Evolutionary conservation across 2,888 invertebrate species (phyloP).

Genomic region (Eugnorisma glareosa): DNA sequence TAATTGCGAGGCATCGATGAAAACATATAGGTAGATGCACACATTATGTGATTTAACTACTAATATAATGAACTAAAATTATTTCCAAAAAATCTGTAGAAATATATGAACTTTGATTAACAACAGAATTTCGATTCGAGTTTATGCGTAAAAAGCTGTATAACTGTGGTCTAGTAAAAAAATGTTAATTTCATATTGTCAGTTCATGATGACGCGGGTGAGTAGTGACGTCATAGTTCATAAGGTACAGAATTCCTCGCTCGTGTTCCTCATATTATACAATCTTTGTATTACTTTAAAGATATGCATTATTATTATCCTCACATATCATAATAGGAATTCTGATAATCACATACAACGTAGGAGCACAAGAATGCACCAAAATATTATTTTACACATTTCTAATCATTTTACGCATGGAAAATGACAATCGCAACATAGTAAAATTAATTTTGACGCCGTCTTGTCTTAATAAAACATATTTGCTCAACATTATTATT

Average conservation of each 20-base stretch:
- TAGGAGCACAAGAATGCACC: constrained; percentile 36
- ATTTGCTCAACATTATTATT: constrained; percentile 37
- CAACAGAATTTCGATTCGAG: constrained; percentile 66
- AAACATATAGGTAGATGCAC: constrained; percentile 76
- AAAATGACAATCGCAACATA: constrained; percentile 39
- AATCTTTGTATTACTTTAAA: constrained; percentile 69
- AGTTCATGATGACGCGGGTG: constrained; percentile 45
- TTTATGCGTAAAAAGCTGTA: constrained; percentile 65
- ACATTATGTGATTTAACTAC: constrained; percentile 50
- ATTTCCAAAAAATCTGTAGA: constrained; percentile 46
- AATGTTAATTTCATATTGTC: constrained; percentile 47
- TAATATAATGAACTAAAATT: constrained; percentile 58
- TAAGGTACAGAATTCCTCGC: constrained; percentile 63
- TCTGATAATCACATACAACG: constrained; percentile 51
- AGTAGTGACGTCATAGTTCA: constrained; percentile 28
- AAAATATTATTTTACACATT: constrained; percentile 44
- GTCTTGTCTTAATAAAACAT: constrained; percentile 33
- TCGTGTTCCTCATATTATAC: constrained; percentile 65
- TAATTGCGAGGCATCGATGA: constrained; percentile 71
- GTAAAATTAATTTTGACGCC: constrained; percentile 46
- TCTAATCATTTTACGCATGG: constrained; percentile 48
- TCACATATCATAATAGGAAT: constrained; percentile 66
- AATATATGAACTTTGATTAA: constrained; percentile 62
- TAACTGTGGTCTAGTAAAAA: constrained; percentile 45
- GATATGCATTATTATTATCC: constrained; percentile 70